Percentiles rank a stretch among this genome's conserved stretches.
Conservation (phyloP, 2,113 vertebrate species). For the Ploceus nigricollis region DNA sequence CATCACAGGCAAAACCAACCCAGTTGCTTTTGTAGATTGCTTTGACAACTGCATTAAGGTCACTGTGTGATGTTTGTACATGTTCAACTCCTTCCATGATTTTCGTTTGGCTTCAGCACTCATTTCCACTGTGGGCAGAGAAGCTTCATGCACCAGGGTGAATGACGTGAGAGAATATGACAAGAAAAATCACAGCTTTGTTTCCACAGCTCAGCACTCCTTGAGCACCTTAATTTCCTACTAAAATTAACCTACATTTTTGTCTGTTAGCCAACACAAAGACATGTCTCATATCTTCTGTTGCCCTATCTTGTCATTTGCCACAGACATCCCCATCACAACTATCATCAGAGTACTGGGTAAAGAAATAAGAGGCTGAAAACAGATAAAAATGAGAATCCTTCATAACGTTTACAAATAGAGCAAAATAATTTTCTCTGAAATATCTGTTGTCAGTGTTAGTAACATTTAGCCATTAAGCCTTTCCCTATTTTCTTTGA, state of each 20-base stretch:
- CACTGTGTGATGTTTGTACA: rapidly evolving
- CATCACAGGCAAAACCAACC: not conserved
- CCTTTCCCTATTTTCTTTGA: not conserved
- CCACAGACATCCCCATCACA: not conserved
- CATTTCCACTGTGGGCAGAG: not conserved
- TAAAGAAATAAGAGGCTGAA: not conserved
- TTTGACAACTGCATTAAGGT: not conserved
- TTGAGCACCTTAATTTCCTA: not conserved
- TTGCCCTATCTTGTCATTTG: not conserved
- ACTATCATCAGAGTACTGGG: not conserved
- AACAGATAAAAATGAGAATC: not conserved
- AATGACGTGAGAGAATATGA: not conserved
- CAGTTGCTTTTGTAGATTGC: not conserved
- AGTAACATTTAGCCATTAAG: not conserved
- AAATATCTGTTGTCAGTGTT: not conserved
- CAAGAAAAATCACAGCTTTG: not conserved
- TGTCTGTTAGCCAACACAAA: not conserved
- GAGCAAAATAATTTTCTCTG: not conserved
- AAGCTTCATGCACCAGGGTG: not conserved
- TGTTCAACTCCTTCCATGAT: not conserved
- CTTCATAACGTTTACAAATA: not conserved
- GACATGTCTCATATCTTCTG: not conserved
- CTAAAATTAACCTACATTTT: not conserved
- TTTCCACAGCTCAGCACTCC: not conserved
- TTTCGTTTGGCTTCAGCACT: not conserved